Evolutionary conservation across 2,888 invertebrate genomes (phyloP).

Genomic region (Chymomyza procnemis): DNA sequence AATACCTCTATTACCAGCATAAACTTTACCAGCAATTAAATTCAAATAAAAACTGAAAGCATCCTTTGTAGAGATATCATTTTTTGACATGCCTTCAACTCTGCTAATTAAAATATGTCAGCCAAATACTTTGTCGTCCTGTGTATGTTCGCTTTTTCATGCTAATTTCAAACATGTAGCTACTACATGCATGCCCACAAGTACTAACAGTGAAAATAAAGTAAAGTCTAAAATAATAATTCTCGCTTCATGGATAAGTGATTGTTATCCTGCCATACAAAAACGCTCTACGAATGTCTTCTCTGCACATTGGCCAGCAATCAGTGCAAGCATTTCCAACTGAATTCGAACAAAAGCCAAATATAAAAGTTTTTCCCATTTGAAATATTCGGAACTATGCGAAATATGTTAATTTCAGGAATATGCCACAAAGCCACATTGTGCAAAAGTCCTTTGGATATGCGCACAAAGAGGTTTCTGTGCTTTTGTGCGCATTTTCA

Average conservation of each 20-base stretch:
- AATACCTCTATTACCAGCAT: background rate
- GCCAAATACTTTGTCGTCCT: slow-evolving; percentile 20
- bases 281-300: slow-evolving; percentile 1
- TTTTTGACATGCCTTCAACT: slow-evolving; percentile 3
- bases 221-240: slow-evolving; percentile 42
- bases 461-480: background rate
- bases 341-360: slow-evolving; percentile 37
- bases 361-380: slow-evolving; percentile 38
- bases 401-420: slow-evolving; percentile 38
- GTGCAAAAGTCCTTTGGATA: slow-evolving; percentile 18
- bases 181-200: background rate
- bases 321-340: slow-evolving; percentile 1
- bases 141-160: slow-evolving; percentile 25
- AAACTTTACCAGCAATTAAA: slow-evolving; percentile 34
- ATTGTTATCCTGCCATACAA: slow-evolving; percentile 34
- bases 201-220: background rate
- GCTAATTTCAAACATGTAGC: slow-evolving; percentile 31
- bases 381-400: slow-evolving; percentile 40
- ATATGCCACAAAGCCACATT: background rate
- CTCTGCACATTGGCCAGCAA: background rate
- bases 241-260: slow-evolving; percentile 33
- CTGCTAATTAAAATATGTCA: slow-evolving; percentile 38
- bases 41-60: slow-evolving; percentile 26
- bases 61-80: slow-evolving; percentile 17
- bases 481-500: slow-evolving; percentile 62